Base-by-base conservation (phyloP, 2,797 vertebrate species). In the Brotula barbata region DNA sequence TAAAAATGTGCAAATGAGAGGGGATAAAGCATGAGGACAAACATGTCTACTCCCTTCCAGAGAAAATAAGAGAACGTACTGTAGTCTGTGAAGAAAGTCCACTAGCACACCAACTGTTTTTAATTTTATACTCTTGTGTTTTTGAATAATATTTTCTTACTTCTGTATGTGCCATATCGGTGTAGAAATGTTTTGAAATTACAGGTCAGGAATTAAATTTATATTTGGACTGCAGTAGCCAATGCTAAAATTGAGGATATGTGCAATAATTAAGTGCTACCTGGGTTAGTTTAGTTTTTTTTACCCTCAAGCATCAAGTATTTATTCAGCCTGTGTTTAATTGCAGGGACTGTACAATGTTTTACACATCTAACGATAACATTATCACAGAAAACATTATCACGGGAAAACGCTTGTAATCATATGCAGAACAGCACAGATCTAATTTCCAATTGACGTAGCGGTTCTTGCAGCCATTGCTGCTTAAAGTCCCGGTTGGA, bases 231-330 rank as follows among this genome's bases (percentile, higher is more conserved):
- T 46, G 45, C n/a, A 40, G 16, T 50, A 58, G 19, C 55, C 41
- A 21, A 23, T 33, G 48, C 58, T 53, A 36, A 51, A 45, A 59
- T 25, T 0, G 22, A 58, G 57, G 58, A 55, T 40, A 68, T 55
- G 88, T 89, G 85, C 87, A 90, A 89, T 86, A 83, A 68, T 59
- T 11, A 51, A 67, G 58, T 5, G 43, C 55, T 68, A 19, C 40
- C 23, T 48, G 33, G n/a, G 53, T 61, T 52, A 46, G 25, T 28
- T 28, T 28, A 7, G 7, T 3, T 28, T 28, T n/a, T n/a, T 23
- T 28, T 20, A 40, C 17, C 49, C 40, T 36, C 16, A 1, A 43
- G 47, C 21, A 39, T 19, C 0, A 25, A 49, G 60, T 74, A 6
- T 66, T 74, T 71, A 12, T 43, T 52, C 5, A 15, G n/a, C n/a